phyloP scores from a whole-genome alignment of 2,888 invertebrate genomes.

The Ypsolopha sequella region DNA sequence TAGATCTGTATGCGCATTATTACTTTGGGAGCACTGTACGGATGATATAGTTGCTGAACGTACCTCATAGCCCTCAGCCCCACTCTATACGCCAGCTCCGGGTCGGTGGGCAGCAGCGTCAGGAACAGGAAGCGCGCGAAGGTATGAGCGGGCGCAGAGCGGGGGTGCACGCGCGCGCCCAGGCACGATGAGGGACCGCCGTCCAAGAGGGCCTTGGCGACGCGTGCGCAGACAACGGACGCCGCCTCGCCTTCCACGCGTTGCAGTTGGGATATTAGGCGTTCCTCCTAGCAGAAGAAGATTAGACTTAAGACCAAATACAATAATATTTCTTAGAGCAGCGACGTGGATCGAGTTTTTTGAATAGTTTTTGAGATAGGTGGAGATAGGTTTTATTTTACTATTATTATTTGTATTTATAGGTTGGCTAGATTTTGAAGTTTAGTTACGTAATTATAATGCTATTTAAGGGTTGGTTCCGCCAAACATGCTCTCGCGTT shows the following conservation, averaged over 20 bases:
- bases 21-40: no score
- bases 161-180: conserved; percentile 79
- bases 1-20: no score
- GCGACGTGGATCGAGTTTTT: background rate
- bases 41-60: background rate
- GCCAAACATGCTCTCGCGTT: no score
- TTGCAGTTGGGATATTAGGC: conserved; percentile 80
- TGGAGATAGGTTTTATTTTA: no score
- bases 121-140: conserved; percentile 86
- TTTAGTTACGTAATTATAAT: no score
- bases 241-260: conserved; percentile 82
- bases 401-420: no score
- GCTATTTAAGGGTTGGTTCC: no score
- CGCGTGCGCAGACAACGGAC: conserved; percentile 76
- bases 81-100: conserved; percentile 83
- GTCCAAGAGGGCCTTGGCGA: conserved; percentile 77
- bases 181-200: conserved; percentile 84
- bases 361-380: background rate
- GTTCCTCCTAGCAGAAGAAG: conserved; percentile 76
- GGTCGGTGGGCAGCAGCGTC: conserved; percentile 79
- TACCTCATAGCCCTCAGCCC: conserved; percentile 81
- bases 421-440: no score
- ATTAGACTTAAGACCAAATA: conserved; percentile 31
- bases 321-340: conserved; percentile 54
- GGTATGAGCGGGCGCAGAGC: conserved; percentile 87